These are phyloP conservation scores for Nothobranchius furzeri DNA, from an alignment of 2,113 vertebrate genomes.

Conservation along the genomic window DNA sequence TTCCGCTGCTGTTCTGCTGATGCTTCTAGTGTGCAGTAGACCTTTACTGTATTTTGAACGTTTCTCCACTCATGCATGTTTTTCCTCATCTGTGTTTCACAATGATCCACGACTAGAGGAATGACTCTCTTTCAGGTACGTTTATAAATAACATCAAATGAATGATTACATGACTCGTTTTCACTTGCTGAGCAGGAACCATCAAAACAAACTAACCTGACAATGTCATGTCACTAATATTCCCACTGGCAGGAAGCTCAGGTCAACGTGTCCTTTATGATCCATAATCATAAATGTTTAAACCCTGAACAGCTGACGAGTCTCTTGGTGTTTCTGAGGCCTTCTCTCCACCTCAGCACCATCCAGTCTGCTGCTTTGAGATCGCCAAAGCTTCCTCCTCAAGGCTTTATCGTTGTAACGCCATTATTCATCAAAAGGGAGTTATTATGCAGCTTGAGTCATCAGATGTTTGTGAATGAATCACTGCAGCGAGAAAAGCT, in stretches of 20 bases:
- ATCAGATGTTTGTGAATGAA: slow-evolving; percentile 7
- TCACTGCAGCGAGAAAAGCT: neutral
- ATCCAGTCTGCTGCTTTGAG: neutral
- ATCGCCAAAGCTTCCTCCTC: neutral
- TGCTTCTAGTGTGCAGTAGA: no score
- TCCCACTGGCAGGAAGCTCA: neutral
- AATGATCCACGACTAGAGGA: no score
- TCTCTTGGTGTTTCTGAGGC: neutral
- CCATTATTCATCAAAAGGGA: neutral
- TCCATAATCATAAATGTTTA: neutral
- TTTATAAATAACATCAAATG: no score
- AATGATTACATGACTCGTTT: neutral
- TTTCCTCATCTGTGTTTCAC: no score
- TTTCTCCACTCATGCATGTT: no score
- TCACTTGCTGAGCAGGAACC: neutral
- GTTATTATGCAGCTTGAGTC: slow-evolving; percentile 11
- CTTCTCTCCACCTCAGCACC: no score
- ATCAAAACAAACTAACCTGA: neutral
- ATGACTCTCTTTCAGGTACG: neutral
- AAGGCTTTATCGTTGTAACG: neutral
- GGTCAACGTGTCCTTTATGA: neutral
- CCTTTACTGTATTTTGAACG: no score
- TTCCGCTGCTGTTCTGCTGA: no score
- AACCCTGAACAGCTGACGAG: neutral
- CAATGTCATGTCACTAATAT: neutral